Percentiles rank a stretch among this genome's conserved stretches.
Evolutionary conservation across 2,888 invertebrate species (phyloP).

Genomic region (Andrena flavipes): DNA sequence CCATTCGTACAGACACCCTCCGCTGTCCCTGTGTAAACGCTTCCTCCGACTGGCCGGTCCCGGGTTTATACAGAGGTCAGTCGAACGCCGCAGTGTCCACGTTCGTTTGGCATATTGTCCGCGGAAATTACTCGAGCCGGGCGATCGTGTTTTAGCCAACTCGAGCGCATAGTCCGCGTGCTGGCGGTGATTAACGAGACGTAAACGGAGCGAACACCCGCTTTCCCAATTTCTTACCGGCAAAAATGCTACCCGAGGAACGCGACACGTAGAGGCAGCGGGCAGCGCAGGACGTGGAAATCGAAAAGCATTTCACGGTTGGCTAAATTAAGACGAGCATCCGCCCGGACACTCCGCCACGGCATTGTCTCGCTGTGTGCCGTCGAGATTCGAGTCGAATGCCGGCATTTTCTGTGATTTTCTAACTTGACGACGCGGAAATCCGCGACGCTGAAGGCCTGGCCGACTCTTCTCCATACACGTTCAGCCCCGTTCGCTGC

Average conservation of each 20-base stretch:
- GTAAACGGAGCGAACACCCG: conserved; percentile 19
- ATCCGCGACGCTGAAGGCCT: conserved; percentile 75
- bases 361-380: conserved; percentile 47
- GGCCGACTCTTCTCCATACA: conserved; percentile 57
- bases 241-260: neutral
- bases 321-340: conserved; percentile 24
- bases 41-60: neutral
- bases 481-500: conserved; percentile 80
- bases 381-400: conserved; percentile 68
- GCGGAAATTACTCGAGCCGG: neutral
- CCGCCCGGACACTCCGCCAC: conserved; percentile 37
- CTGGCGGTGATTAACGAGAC: conserved; percentile 42
- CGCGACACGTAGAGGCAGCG: neutral
- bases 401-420: conserved; percentile 71
- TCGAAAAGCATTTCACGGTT: conserved; percentile 32
- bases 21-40: too few relatives aligned
- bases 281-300: conserved; percentile 1
- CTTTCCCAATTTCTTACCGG: neutral
- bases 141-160: conserved; percentile 40
- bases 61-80: neutral
- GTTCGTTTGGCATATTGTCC: conserved; percentile 9
- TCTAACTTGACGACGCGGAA: conserved; percentile 76
- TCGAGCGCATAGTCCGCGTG: conserved; percentile 45
- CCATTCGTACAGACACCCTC: neutral
- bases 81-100: neutral